Percentiles rank a stretch among this genome's conserved stretches.
These are phyloP conservation scores for Hofmannophila pseudospretella DNA, from an alignment of 2,888 invertebrate species.

Conservation along the genomic window DNA sequence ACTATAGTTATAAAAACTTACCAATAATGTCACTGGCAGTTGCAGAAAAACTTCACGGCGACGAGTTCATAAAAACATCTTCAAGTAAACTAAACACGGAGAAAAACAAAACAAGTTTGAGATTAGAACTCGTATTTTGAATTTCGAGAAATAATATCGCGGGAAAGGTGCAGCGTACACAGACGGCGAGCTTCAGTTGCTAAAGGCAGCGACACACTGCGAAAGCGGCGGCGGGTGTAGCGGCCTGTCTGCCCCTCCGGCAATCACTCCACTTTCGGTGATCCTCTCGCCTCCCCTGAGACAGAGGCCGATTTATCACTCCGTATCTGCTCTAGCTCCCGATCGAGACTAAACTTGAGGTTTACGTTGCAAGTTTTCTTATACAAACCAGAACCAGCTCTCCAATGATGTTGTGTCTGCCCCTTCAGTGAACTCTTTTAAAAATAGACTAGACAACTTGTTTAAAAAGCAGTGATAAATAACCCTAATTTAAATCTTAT, in stretches of 20 bases:
- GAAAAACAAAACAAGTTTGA: conserved; percentile 22
- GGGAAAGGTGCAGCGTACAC: conserved; percentile 20
- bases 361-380: conserved; percentile 33
- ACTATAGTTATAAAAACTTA: conserved; percentile 29
- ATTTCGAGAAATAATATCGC: conserved; percentile 23
- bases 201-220: conserved; percentile 64
- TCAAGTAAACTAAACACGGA: conserved; percentile 27
- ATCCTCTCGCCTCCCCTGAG: conserved; percentile 60
- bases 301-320: conserved; percentile 63
- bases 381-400: conserved; percentile 34
- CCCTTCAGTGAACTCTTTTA: too few relatives aligned
- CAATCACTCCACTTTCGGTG: conserved; percentile 69
- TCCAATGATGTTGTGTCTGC: too few relatives aligned
- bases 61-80: conserved; percentile 35
- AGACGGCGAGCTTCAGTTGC: conserved; percentile 44
- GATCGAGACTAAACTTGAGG: conserved; percentile 35
- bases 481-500: too few relatives aligned
- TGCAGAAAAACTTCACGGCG: conserved; percentile 21
- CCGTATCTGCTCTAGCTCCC: conserved; percentile 36
- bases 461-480: too few relatives aligned
- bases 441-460: too few relatives aligned
- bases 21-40: conserved; percentile 25
- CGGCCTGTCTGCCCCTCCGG: conserved; percentile 52
- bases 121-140: conserved; percentile 22
- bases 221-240: conserved; percentile 23